Conservation (phyloP, 2,113 vertebrate genomes). For the Podiceps cristatus region DNA sequence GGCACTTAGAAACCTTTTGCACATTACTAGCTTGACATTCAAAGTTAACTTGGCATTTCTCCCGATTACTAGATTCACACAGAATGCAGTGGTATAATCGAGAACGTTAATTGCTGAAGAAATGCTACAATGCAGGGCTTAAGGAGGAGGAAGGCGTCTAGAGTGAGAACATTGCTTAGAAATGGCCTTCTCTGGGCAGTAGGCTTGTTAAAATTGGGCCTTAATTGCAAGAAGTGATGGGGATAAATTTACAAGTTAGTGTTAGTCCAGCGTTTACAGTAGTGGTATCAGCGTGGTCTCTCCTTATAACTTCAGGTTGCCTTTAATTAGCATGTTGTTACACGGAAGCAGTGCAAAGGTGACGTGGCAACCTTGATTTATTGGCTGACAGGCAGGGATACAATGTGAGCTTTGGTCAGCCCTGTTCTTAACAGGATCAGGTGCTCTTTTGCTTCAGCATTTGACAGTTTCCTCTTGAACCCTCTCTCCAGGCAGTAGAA, state of each 20-base stretch:
- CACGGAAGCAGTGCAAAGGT: background rate
- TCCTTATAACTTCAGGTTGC: background rate
- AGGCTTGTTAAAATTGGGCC: background rate
- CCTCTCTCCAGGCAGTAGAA: conserved; percentile 88
- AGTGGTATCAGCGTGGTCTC: background rate
- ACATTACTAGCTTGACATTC: background rate
- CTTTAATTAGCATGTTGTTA: background rate
- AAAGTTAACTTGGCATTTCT: background rate
- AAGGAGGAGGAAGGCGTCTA: background rate
- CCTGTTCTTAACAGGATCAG: background rate
- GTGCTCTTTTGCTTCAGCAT: background rate
- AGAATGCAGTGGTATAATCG: background rate
- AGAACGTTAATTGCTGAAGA: background rate
- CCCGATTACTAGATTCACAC: background rate
- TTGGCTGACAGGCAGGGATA: background rate
- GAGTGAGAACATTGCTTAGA: background rate
- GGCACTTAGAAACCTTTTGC: background rate
- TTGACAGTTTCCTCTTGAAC: background rate
- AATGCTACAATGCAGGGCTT: background rate
- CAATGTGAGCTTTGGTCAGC: background rate
- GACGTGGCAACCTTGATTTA: background rate
- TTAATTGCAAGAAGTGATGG: background rate
- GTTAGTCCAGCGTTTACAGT: background rate
- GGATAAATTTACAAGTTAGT: background rate
- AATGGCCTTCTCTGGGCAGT: background rate